A percentile compares a stretch with the other conserved stretches of the same genome.
Conservation (phyloP, 2,113 vertebrate species). For the Sterrhoptilus dennistouni region DNA sequence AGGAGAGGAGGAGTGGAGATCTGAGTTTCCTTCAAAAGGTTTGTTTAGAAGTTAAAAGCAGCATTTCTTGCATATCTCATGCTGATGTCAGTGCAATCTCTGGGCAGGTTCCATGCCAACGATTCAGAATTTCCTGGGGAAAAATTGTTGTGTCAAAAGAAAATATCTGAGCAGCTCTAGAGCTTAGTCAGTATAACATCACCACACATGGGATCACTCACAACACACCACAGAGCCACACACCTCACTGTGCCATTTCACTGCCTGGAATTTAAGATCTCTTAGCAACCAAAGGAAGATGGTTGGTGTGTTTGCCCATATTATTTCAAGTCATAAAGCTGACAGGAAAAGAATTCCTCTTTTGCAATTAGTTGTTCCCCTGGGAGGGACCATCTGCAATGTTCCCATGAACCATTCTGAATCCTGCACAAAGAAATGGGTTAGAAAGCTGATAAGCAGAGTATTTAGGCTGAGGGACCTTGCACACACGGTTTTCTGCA, state of each 20-base stretch:
- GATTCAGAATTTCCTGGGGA: neutral
- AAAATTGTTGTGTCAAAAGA: neutral
- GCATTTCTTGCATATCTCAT: neutral
- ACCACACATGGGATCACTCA: neutral
- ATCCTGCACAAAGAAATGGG: neutral
- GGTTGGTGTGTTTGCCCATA: neutral
- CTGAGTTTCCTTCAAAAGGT: neutral
- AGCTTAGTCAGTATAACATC: neutral
- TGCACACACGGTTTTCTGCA: neutral
- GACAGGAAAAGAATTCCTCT: neutral
- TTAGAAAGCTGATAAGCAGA: neutral
- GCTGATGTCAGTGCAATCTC: neutral
- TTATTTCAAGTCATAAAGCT: conserved; percentile 26
- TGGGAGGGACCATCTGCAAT: neutral
- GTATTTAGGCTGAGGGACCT: neutral
- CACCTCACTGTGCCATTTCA: neutral
- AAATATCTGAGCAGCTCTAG: neutral
- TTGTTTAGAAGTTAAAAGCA: neutral
- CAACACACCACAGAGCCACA: neutral
- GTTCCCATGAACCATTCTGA: neutral
- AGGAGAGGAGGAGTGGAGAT: neutral
- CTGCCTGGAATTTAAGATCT: neutral
- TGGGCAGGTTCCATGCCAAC: neutral
- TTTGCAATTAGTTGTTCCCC: neutral
- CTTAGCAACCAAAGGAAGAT: neutral